These are phyloP conservation scores for Axis porcinus DNA, from an alignment of 2,113 vertebrate genomes.

Conservation along the genomic window DNA sequence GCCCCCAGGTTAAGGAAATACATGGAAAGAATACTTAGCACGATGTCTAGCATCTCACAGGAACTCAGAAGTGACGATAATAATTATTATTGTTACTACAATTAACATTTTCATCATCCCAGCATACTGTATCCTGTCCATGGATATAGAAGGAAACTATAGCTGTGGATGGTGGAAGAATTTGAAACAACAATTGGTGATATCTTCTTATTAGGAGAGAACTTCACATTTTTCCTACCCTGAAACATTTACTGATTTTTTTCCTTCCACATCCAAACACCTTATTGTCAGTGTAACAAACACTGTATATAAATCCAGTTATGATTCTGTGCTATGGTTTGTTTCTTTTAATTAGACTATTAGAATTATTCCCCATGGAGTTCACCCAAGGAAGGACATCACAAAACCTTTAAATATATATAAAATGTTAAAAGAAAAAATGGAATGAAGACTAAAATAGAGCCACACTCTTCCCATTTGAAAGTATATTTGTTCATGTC, in stretches of 20 bases:
- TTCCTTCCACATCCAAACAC: not conserved
- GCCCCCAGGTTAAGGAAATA: not conserved
- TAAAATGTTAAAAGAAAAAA: conserved; percentile 6
- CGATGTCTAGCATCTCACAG: accelerated
- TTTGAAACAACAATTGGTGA: not conserved
- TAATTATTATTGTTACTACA: not conserved
- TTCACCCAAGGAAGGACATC: conserved; percentile 28
- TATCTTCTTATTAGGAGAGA: not conserved
- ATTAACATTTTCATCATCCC: not conserved
- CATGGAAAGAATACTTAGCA: not conserved
- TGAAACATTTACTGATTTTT: not conserved
- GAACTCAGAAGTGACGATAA: not conserved
- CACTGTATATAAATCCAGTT: not conserved
- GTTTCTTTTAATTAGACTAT: conserved; percentile 63
- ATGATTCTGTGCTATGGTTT: not conserved
- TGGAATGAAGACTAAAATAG: conserved; percentile 61
- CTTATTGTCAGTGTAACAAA: not conserved
- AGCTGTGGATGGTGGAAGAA: not conserved
- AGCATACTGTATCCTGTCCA: not conserved
- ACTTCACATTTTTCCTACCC: not conserved
- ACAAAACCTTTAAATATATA: conserved; percentile 45
- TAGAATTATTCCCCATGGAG: conserved; percentile 33
- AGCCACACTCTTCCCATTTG: conserved; percentile 54
- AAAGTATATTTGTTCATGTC: conserved; percentile 72
- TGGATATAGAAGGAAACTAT: not conserved